Conservation (phyloP, 2,113 vertebrate genomes). For the Loxodonta africana region DNA sequence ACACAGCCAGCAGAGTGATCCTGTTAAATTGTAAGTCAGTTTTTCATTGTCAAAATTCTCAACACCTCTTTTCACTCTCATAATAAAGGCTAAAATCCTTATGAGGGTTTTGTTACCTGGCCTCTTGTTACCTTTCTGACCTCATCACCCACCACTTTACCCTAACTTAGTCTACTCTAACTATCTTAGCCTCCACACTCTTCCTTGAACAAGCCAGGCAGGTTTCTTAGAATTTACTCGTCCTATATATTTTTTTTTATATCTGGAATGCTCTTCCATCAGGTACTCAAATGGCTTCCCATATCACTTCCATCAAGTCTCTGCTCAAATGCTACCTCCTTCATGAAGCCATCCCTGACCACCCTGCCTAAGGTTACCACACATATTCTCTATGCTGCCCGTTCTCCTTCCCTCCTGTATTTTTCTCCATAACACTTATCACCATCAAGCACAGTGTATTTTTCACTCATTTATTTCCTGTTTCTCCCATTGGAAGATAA, state of each 20-base stretch:
- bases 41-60: background rate
- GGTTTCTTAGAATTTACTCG: background rate
- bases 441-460: too few species aligned
- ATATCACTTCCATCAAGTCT: background rate
- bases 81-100: background rate
- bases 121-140: background rate
- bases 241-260: too few species aligned
- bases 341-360: too few species aligned
- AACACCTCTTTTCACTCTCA: background rate
- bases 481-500: too few species aligned
- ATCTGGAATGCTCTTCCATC: background rate
- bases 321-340: too few species aligned
- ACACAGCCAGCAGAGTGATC: background rate
- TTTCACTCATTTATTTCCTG: too few species aligned
- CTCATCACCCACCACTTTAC: background rate
- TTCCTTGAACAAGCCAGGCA: background rate
- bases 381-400: background rate
- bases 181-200: background rate
- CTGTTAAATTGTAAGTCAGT: background rate
- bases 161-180: background rate
- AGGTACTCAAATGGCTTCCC: background rate
- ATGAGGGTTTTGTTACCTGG: background rate
- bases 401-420: background rate
- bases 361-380: background rate
- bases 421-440: background rate